phyloP scores from a whole-genome alignment of 2,113 vertebrate species.

The Callionymus lyra region DNA sequence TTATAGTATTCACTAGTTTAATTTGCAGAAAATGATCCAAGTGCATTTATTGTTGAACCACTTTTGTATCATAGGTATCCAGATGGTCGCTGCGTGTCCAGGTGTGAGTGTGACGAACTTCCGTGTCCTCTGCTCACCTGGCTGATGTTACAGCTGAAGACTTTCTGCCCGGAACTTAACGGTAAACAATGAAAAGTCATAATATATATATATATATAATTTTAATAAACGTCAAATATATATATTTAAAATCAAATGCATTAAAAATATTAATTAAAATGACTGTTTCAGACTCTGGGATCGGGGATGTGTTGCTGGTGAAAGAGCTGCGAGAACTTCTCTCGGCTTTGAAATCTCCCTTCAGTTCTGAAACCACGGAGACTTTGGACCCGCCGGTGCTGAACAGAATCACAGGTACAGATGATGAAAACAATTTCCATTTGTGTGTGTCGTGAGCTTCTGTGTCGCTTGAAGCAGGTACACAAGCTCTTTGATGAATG shows the following conservation, averaged over 20 bases:
- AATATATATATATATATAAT: neutral
- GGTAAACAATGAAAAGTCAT: slow-evolving; percentile 18
- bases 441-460: no score
- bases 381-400: slow-evolving; percentile 40
- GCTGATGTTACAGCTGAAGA: slow-evolving; percentile 46
- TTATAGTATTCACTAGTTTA: neutral
- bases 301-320: slow-evolving; percentile 37
- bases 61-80: slow-evolving; percentile 46
- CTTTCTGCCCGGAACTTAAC: slow-evolving; percentile 29
- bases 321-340: slow-evolving; percentile 55
- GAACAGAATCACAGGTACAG: slow-evolving; percentile 58
- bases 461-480: no score
- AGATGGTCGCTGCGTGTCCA: slow-evolving; percentile 28
- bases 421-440: no score
- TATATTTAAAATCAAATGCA: neutral
- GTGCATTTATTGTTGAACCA: slow-evolving; percentile 3
- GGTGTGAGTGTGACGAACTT: slow-evolving; percentile 62
- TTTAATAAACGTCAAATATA: neutral
- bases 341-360: slow-evolving; percentile 44
- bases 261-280: neutral
- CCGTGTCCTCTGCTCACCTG: slow-evolving; percentile 66
- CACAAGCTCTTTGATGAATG: no score
- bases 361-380: slow-evolving; percentile 38
- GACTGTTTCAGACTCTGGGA: slow-evolving; percentile 8
- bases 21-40: no score